Conservation (phyloP, 2,888 invertebrate genomes). For the Podotricha telesiphe region DNA sequence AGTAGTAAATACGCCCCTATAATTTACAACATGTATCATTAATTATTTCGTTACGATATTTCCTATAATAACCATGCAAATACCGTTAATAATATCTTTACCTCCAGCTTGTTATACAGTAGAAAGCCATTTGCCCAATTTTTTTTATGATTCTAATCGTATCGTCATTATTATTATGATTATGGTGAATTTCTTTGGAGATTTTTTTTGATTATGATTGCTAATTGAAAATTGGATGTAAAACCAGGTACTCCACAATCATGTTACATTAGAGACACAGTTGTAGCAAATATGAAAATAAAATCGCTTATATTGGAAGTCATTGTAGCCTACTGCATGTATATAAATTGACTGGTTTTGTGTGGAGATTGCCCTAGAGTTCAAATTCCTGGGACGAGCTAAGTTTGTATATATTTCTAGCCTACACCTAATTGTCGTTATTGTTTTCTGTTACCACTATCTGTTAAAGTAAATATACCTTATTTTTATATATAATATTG, state of each 20-base stretch:
- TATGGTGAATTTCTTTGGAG: background rate
- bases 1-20: conserved; percentile 19
- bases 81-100: conserved; percentile 16
- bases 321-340: background rate
- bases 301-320: background rate
- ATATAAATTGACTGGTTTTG: background rate
- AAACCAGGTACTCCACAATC: background rate
- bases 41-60: conserved; percentile 22
- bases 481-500: too few species aligned
- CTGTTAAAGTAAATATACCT: too few species aligned
- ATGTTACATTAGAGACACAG: background rate
- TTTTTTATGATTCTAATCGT: conserved; percentile 1
- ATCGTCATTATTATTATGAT: background rate
- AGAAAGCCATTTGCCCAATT: conserved; percentile 8
- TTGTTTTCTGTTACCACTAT: too few species aligned
- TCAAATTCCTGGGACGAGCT: too few species aligned
- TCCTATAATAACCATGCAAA: conserved; percentile 9
- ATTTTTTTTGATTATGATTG: background rate
- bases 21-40: conserved; percentile 10
- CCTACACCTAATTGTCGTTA: too few species aligned
- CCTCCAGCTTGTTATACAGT: conserved; percentile 9
- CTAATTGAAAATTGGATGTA: conserved; percentile 12
- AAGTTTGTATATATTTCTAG: too few species aligned
- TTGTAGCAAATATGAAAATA: background rate
- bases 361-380: too few species aligned